Conservation (phyloP, 2,113 vertebrate genomes). For the Paracanthobrama guichenoti region DNA sequence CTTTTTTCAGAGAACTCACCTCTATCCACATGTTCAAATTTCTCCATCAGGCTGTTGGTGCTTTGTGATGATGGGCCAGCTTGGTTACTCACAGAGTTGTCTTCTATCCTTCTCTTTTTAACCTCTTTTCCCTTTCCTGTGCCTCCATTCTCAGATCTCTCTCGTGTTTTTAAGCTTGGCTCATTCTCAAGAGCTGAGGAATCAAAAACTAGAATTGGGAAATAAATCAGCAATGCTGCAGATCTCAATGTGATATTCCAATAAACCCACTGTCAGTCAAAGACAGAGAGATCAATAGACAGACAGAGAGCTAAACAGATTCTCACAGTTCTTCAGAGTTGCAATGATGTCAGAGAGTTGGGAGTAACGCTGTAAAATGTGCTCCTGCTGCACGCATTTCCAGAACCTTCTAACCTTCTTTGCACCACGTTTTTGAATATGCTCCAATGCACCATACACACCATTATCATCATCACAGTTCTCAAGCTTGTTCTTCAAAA, state of each 20-base stretch:
- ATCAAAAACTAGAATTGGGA: neutral
- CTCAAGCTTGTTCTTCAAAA: neutral
- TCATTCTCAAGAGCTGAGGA: neutral
- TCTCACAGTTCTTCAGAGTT: neutral
- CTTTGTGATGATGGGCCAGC: neutral
- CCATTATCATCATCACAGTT: neutral
- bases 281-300: neutral
- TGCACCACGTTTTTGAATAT: neutral
- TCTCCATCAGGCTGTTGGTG: neutral
- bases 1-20: neutral
- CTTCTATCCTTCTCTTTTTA: neutral
- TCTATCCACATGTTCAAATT: neutral
- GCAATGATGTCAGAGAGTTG: neutral
- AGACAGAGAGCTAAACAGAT: neutral
- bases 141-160: neutral
- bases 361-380: neutral
- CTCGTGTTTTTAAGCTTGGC: neutral
- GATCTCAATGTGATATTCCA: neutral
- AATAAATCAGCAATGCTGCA: neutral
- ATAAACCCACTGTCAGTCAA: neutral
- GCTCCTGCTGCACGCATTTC: neutral
- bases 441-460: neutral
- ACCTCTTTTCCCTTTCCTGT: constrained; percentile 4
- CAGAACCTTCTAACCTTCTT: neutral
- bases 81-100: neutral